Percentiles rank a stretch among this genome's conserved stretches.
phyloP scores from a whole-genome alignment of 2,797 vertebrate genomes.

The Chaetophractus vellerosus region DNA sequence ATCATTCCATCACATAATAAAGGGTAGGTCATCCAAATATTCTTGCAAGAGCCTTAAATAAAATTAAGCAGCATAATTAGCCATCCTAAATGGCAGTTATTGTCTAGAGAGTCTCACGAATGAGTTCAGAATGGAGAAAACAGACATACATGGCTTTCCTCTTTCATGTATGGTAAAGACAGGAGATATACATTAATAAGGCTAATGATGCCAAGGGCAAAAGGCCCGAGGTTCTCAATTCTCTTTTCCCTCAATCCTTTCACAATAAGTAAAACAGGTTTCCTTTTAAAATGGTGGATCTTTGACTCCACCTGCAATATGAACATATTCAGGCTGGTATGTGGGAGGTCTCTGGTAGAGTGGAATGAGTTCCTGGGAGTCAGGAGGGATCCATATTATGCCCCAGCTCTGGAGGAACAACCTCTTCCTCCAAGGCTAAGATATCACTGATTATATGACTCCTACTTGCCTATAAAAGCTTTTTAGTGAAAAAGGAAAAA shows the following conservation, averaged over 20 bases:
- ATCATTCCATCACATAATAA: constrained; percentile 70
- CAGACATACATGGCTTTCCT: neutral
- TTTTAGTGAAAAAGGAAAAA: neutral
- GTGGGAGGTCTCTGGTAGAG: neutral
- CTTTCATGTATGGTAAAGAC: neutral
- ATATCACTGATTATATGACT: neutral
- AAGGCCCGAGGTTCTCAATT: neutral
- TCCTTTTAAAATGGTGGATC: neutral
- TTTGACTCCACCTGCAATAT: neutral
- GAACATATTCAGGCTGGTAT: neutral
- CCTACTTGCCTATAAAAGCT: neutral
- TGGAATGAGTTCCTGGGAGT: neutral
- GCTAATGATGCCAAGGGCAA: neutral
- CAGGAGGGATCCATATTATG: neutral
- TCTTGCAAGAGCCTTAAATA: constrained; percentile 80
- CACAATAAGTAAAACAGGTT: neutral
- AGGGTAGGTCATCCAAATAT: constrained; percentile 76
- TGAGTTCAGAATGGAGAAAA: constrained; percentile 17
- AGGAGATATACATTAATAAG: neutral
- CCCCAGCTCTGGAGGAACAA: neutral
- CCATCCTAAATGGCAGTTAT: constrained; percentile 46
- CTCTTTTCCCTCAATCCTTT: neutral
- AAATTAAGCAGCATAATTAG: constrained; percentile 76
- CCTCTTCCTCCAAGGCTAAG: neutral
- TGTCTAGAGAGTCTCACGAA: constrained; percentile 66